These are phyloP conservation scores for Diadegma fenestrale DNA, from an alignment of 2,888 invertebrate species.

Conservation along the genomic window DNA sequence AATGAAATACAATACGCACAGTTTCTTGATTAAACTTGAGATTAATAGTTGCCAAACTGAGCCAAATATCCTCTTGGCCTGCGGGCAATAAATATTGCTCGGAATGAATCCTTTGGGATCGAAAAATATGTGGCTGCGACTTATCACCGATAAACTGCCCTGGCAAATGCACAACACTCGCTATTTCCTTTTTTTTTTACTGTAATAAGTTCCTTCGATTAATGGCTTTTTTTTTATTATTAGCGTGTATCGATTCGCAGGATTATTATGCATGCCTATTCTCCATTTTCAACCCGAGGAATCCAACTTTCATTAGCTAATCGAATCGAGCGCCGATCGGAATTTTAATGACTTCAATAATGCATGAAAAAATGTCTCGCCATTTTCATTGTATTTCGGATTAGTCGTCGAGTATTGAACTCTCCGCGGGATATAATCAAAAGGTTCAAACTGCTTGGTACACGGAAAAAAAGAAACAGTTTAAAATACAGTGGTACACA, in stretches of 20 bases:
- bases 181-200: background rate
- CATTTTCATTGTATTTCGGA: background rate
- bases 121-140: slow-evolving; percentile 15
- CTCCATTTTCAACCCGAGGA: background rate
- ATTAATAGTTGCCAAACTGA: slow-evolving; percentile 13
- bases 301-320: background rate
- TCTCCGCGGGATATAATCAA: background rate
- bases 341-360: background rate
- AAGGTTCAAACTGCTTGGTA: background rate
- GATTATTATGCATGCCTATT: background rate
- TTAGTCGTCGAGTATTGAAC: background rate
- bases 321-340: background rate
- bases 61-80: background rate
- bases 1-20: background rate
- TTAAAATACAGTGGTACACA: no score
- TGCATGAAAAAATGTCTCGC: background rate
- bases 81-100: slow-evolving; percentile 12
- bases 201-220: slow-evolving; percentile 1
- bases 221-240: slow-evolving; percentile 10
- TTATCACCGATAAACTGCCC: slow-evolving; percentile 16
- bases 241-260: background rate
- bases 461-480: no score
- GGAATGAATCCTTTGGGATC: slow-evolving; percentile 30
- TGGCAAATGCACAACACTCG: background rate
- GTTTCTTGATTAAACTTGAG: slow-evolving; percentile 35